These are phyloP conservation scores for Takifugu ocellatus DNA, from an alignment of 2,797 vertebrate species.

Conservation along the genomic window DNA sequence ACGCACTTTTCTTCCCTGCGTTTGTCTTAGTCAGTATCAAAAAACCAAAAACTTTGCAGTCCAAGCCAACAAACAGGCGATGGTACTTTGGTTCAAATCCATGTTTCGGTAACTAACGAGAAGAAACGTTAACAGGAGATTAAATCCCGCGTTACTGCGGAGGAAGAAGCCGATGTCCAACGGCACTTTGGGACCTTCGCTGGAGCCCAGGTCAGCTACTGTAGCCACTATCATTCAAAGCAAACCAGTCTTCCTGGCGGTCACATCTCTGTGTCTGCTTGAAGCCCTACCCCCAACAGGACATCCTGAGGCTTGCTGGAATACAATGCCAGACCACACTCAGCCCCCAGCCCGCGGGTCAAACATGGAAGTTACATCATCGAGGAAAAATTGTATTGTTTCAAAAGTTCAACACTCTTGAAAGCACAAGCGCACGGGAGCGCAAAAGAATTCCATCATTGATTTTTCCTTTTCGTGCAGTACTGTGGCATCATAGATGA, in stretches of 20 bases:
- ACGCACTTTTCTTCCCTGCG: slow-evolving; percentile 5
- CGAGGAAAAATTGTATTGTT: slow-evolving; percentile 79
- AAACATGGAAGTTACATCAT: slow-evolving; percentile 81
- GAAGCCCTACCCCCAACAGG: slow-evolving; percentile 78
- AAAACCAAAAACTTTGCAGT: not conserved
- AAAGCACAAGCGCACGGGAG: slow-evolving; percentile 26
- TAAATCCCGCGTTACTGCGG: not conserved
- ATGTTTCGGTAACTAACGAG: slow-evolving; percentile 1
- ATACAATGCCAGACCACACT: slow-evolving; percentile 87
- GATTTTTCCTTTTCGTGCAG: not conserved
- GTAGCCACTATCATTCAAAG: slow-evolving; percentile 48
- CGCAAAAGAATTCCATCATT: slow-evolving; percentile 1
- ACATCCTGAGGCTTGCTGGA: slow-evolving; percentile 95
- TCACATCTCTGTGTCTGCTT: slow-evolving; percentile 71
- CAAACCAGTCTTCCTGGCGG: slow-evolving; percentile 27
- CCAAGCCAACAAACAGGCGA: not conserved
- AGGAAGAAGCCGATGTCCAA: slow-evolving; percentile 4
- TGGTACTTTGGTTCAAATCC: not conserved
- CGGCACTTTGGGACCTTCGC: slow-evolving; percentile 18
- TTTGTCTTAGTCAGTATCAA: not conserved
- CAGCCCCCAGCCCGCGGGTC: slow-evolving; percentile 68
- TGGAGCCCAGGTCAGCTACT: slow-evolving; percentile 29
- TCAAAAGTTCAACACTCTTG: slow-evolving; percentile 59
- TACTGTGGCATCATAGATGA: not conserved
- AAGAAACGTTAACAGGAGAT: no score